Percentiles rank a stretch among this genome's conserved stretches.
Conservation (phyloP, 92 coral and sea anemone genomes). For the Palythoa caribaeorum region DNA sequence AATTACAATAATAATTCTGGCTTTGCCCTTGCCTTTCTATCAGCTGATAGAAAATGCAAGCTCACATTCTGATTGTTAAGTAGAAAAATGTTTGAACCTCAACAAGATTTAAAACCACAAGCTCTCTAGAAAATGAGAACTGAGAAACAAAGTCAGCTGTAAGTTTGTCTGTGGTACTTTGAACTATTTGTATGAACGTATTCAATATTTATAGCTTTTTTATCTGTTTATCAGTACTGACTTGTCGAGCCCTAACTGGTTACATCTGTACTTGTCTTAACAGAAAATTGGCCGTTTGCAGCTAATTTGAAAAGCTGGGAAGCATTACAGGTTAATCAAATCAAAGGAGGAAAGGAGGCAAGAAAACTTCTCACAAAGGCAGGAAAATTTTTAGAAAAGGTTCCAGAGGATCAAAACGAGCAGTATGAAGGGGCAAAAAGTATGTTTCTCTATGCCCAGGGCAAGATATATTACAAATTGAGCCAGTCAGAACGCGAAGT, state of each 20-base stretch:
- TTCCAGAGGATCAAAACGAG: constrained; percentile 28
- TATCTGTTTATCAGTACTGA: background rate
- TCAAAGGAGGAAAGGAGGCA: constrained; percentile 57
- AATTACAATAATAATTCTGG: too few relatives aligned
- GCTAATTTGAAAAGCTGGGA: constrained; percentile 79
- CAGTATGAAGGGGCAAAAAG: constrained; percentile 50
- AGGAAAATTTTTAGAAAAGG: constrained; percentile 44
- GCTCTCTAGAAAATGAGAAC: too few relatives aligned
- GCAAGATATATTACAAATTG: constrained; percentile 48
- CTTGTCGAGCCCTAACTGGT: background rate
- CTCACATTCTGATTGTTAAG: too few relatives aligned
- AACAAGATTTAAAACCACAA: too few relatives aligned
- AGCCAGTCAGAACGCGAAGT: constrained; percentile 17
- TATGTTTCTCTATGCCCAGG: constrained; percentile 45
- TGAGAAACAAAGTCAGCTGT: too few relatives aligned
- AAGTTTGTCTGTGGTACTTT: too few relatives aligned
- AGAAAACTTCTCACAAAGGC: constrained; percentile 59
- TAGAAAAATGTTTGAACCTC: too few relatives aligned
- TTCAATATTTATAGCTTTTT: too few relatives aligned
- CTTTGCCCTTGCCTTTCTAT: too few relatives aligned
- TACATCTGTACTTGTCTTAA: background rate
- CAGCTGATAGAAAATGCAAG: too few relatives aligned
- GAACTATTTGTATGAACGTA: too few relatives aligned
- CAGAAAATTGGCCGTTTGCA: constrained; percentile 57
- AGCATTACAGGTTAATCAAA: constrained; percentile 60